A percentile compares a stretch with the other conserved stretches of the same genome.
Conservation (phyloP, 2,113 vertebrate genomes). For the Bufo gargarizans region DNA sequence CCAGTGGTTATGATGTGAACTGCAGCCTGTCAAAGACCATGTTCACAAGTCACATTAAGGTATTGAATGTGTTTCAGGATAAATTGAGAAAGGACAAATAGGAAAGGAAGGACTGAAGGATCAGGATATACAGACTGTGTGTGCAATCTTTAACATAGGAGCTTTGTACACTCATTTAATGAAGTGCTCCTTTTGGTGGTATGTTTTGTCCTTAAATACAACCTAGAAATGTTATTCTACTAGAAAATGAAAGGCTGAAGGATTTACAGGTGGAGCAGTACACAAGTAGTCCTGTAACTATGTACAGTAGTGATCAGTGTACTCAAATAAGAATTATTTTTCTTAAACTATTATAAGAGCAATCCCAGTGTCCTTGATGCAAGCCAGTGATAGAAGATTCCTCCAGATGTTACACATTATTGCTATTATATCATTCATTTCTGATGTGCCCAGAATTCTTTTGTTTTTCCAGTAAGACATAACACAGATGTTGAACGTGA, state of each 20-base stretch:
- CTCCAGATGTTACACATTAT: constrained; percentile 25
- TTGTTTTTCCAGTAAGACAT: constrained; percentile 26
- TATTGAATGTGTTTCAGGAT: too few species aligned
- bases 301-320: not conserved
- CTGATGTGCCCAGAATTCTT: not conserved
- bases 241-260: not conserved
- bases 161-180: too few species aligned
- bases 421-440: constrained; percentile 29
- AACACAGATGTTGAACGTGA: constrained; percentile 40
- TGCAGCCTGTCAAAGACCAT: too few species aligned
- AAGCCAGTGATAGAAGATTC: constrained; percentile 19
- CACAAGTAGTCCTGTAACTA: not conserved
- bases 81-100: too few species aligned
- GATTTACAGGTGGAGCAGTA: not conserved
- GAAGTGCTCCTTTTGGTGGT: not conserved
- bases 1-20: too few species aligned
- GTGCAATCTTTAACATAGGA: too few species aligned
- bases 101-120: too few species aligned
- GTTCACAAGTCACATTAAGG: too few species aligned
- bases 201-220: not conserved
- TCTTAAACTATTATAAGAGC: not conserved
- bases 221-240: not conserved
- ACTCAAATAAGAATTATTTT: not conserved
- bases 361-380: constrained; percentile 22
- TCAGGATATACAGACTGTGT: too few species aligned